Evolutionary conservation across 2,797 vertebrate species (phyloP), one percentile per base, ranked within the genome.

Genomic region (Lacerta bilineata): DNA sequence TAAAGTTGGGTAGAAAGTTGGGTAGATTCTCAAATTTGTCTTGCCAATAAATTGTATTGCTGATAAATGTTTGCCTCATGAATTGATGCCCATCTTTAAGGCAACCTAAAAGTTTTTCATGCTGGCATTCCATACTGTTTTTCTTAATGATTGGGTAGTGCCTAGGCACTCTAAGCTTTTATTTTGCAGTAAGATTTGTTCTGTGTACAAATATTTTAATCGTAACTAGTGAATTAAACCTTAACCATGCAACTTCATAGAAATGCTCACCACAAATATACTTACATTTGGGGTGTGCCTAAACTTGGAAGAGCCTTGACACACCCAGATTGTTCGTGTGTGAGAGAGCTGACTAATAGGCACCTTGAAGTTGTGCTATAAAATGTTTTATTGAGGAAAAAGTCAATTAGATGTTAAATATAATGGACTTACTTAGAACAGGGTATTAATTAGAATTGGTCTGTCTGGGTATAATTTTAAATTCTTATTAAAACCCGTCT

Each of bases 311-410:
- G 61, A 29, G 61, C 82, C 90, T 92, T 86, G 86, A 90, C 0
- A 0, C 39, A 68, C 80, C 69, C 72, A 23, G 85, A 20, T 46
- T 3, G 2, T 29, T 55, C 3, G 20, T 76, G 68, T 68, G n/a
- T 4, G 2, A 27, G n/a, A 71, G 46, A 88, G 18, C 17, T 80
- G 80, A 43, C 43, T 92, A 83, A 90, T 83, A 84, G n/a, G 27
- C 87, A 61, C 79, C 69, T 89, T 46, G 55, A 87, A 81, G 90
- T 55, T 85, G 50, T 91, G 74, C 83, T 92, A 41, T 79, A 41
- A 85, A 92, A 80, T 85, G 55, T 79, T 90, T 93, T 90, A 92
- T 90, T 91, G 86, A 89, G 68, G 39, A 83, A 92, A 92, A 88
- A 36, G 87, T 94, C 89, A 94, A 86, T 11, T 85, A 66, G 85